Conservation (phyloP, 2,888 invertebrate genomes). For the Melikaiella ostensackeni region DNA sequence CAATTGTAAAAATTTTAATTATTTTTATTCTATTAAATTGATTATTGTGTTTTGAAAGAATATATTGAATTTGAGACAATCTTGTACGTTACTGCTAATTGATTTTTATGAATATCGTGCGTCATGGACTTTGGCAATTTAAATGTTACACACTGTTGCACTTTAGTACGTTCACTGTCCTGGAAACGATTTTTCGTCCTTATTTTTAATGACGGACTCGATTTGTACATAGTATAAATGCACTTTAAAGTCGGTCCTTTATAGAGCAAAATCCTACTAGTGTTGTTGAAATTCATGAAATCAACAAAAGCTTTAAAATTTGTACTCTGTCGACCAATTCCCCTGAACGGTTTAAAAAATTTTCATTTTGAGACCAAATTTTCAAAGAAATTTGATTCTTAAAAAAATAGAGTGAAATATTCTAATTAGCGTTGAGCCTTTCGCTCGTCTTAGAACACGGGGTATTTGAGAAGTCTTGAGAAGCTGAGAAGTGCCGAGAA, state of each 20-base stretch:
- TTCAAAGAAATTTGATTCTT: neutral
- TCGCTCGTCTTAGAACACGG: too few relatives aligned
- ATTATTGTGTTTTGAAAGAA: neutral
- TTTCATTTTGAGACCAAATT: neutral
- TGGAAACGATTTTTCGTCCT: slow-evolving; percentile 12
- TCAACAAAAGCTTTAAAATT: neutral
- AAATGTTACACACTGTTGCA: slow-evolving; percentile 30
- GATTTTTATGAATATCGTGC: slow-evolving; percentile 25
- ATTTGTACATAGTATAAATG: slow-evolving; percentile 74
- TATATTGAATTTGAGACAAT: slow-evolving; percentile 12
- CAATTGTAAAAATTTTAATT: too few relatives aligned
- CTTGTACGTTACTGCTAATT: slow-evolving; percentile 6
- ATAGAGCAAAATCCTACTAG: slow-evolving; percentile 33
- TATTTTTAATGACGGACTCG: slow-evolving; percentile 16
- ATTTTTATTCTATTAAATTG: neutral
- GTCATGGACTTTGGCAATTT: slow-evolving; percentile 32
- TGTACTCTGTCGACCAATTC: slow-evolving; percentile 13
- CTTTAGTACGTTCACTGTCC: neutral
- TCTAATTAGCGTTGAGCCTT: slow-evolving; percentile 6
- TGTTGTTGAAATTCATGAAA: neutral
- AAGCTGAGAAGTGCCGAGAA: too few relatives aligned
- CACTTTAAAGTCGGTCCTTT: slow-evolving; percentile 61
- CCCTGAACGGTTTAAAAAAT: neutral
- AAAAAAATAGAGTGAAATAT: slow-evolving; percentile 8
- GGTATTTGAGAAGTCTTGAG: too few relatives aligned